phyloP scores from a whole-genome alignment of 1,140 invertebrate genomes.

The Aphelenchoides fujianensis region DNA sequence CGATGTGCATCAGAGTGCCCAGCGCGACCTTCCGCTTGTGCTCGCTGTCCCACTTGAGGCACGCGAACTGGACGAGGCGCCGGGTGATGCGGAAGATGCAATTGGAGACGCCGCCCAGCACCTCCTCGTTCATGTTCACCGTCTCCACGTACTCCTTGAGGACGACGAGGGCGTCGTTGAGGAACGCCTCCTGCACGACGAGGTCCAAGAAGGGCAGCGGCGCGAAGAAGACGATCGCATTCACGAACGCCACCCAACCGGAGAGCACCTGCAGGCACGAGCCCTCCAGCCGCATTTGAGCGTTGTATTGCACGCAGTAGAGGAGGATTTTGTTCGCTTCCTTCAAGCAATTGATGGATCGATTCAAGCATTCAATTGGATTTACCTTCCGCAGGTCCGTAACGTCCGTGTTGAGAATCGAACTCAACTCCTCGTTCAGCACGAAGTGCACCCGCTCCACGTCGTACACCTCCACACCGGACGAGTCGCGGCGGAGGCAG shows the following conservation, averaged over 20 bases:
- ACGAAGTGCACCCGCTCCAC: constrained; percentile 9
- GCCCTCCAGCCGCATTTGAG: constrained; percentile 7
- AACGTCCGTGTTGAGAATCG: constrained; percentile 4
- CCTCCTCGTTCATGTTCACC: constrained; percentile 16
- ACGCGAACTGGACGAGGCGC: constrained; percentile 2
- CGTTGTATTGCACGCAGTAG: constrained; percentile 21
- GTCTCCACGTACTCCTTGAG: constrained; percentile 13
- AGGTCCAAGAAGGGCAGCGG: constrained; percentile 16
- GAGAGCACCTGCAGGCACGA: constrained; percentile 19
- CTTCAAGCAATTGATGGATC: neutral
- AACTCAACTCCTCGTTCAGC: constrained; percentile 1
- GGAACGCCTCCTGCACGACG: neutral
- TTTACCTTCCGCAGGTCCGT: constrained; percentile 6
- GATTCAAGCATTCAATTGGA: neutral
- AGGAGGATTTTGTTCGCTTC: constrained; percentile 18
- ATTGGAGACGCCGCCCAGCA: constrained; percentile 15
- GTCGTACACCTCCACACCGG: constrained; percentile 3
- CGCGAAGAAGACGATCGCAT: constrained; percentile 6
- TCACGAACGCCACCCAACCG: constrained; percentile 13
- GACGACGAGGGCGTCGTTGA: constrained; percentile 5
- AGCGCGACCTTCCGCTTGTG: constrained; percentile 11
- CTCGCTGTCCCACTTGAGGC: neutral
- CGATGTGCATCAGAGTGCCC: neutral
- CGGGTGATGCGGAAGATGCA: neutral
- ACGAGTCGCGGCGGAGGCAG: neutral